phyloP scores from a whole-genome alignment of 2,113 vertebrate species.

The Polypterus senegalus region DNA sequence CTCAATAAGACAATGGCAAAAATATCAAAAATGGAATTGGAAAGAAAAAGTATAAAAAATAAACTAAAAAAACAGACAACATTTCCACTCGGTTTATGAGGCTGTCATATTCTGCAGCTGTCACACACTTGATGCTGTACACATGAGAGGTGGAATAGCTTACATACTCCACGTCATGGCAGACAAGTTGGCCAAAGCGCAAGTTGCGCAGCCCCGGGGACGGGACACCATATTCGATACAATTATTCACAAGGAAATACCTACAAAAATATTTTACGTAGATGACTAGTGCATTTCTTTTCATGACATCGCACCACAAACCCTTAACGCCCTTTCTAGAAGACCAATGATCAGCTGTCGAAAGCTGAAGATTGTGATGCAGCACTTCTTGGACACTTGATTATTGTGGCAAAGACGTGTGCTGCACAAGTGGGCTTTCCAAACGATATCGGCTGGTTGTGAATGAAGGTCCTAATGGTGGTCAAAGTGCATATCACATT shows the following conservation, averaged over 20 bases:
- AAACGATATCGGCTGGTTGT: constrained; percentile 76
- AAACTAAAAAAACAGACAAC: too few relatives aligned
- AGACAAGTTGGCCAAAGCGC: constrained; percentile 66
- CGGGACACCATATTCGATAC: constrained; percentile 87
- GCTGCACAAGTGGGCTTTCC: constrained; percentile 64
- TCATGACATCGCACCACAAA: constrained; percentile 72
- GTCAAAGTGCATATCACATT: constrained; percentile 84
- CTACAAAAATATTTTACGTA: constrained; percentile 64
- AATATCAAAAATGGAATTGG: too few relatives aligned
- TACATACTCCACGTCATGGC: constrained; percentile 46
- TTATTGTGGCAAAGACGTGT: constrained; percentile 82
- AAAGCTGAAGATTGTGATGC: constrained; percentile 61
- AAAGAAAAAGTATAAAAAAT: too few relatives aligned
- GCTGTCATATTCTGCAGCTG: too few relatives aligned
- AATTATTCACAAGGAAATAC: constrained; percentile 86
- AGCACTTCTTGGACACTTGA: constrained; percentile 75
- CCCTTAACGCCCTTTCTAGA: constrained; percentile 61
- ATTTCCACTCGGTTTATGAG: too few relatives aligned
- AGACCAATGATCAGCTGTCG: constrained; percentile 55
- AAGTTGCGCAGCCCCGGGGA: constrained; percentile 56
- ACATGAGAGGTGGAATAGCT: too few relatives aligned
- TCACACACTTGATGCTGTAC: too few relatives aligned
- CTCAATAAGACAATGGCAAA: too few relatives aligned
- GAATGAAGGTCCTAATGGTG: constrained; percentile 80
- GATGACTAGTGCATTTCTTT: constrained; percentile 94